A percentile compares a stretch with the other conserved stretches of the same genome.
Conservation (phyloP, 2,888 invertebrate species). For the Pogonocherus hispidulus region DNA sequence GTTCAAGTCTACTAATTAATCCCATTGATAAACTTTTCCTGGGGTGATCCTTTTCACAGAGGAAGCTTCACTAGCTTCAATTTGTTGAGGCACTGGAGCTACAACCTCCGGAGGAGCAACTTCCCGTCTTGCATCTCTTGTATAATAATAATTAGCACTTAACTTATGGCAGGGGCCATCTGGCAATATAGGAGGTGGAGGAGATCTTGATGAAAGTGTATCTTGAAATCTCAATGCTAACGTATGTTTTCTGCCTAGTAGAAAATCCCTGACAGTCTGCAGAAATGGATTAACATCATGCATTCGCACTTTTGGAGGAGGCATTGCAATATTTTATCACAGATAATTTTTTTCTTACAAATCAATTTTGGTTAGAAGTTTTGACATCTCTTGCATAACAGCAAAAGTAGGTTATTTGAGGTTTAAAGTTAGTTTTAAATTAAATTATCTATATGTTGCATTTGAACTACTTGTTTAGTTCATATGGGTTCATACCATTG, state of each 20-base stretch:
- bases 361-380: slow-evolving; percentile 31
- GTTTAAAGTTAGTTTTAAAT: no score
- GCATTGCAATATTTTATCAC: slow-evolving; percentile 46
- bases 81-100: slow-evolving; percentile 57
- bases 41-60: slow-evolving; percentile 53
- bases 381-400: slow-evolving; percentile 37
- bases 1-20: slow-evolving; percentile 42
- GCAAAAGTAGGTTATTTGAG: background rate
- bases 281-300: slow-evolving; percentile 77
- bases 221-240: slow-evolving; percentile 75
- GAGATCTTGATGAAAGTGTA: slow-evolving; percentile 79
- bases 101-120: slow-evolving; percentile 78
- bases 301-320: slow-evolving; percentile 54
- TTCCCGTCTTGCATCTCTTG: slow-evolving; percentile 86
- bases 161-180: slow-evolving; percentile 86
- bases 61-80: slow-evolving; percentile 45
- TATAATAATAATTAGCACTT: slow-evolving; percentile 86
- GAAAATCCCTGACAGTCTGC: slow-evolving; percentile 75
- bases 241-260: slow-evolving; percentile 74
- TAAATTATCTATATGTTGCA: no score
- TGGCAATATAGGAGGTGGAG: slow-evolving; percentile 85
- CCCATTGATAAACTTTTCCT: slow-evolving; percentile 57
- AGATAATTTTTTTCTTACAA: slow-evolving; percentile 30
- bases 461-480: no score
- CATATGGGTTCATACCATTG: no score